Evolutionary conservation across 2,113 vertebrate species (phyloP), one percentile per base, ranked within the genome.

Genomic region (Pollachius pollachius): DNA sequence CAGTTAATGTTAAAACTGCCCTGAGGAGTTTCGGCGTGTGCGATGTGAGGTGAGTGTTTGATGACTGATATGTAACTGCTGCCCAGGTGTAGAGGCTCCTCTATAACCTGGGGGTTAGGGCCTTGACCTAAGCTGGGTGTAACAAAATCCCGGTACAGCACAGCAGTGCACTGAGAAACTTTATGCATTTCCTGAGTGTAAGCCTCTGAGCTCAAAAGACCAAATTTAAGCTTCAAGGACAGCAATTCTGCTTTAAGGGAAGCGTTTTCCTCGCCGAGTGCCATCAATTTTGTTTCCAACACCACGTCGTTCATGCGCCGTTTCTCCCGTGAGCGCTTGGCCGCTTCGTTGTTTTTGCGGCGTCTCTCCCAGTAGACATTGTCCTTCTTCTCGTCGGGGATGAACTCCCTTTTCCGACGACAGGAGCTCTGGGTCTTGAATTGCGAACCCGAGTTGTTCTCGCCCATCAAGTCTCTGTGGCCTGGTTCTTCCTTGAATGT

Each of bases 381-480:
- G 87, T 99, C 97, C 74, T 99, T 99, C 88, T 96, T 99, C 72
- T 98, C 97, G 2, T 98, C 95, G 0, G 97, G 96, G 84, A 97
- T 99, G 72, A 99, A 99, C 78, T 98, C 97, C 18, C 96, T 84
- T 77, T 98, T 97, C 77, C 96, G 91, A 34, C 96, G 94, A 75
- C 95, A 96, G 81, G 78, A 1, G 68, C 81, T 77, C 72, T 96
- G 97, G 73, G 68, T 85, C 75, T 95, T 96, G 70, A 88, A 88
- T 1, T 90, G 78, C 61, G 85, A 3, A 5, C 59, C 25, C 6
- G 90, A 76, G 41, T 85, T 70, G 16, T 81, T 84, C 61, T 84
- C 86, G 52, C 78, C 66, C 3, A 80, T 64, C 60, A 87, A 65
- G 18, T 92, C 90, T 65, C 68, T 52, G 73, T 90, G 80, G 65